Evolutionary conservation across 2,113 vertebrate genomes (phyloP).

Genomic region (Melanotaenia duboulayi): DNA sequence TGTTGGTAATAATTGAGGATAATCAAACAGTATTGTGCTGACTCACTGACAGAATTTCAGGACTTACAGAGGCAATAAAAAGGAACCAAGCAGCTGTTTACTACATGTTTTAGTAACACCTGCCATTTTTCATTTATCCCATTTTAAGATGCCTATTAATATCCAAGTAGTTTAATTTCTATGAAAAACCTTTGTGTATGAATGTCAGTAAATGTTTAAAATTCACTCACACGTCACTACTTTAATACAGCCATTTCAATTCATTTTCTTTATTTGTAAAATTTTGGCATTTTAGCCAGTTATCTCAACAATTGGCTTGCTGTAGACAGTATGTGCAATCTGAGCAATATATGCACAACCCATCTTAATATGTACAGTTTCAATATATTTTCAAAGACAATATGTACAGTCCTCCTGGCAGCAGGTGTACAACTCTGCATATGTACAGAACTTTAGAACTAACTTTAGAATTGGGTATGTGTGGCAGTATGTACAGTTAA

Average conservation of each 20-base stretch:
- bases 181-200: background rate
- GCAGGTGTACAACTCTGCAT: constrained; percentile 20
- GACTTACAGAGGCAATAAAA: background rate
- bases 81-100: background rate
- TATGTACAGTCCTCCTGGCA: constrained; percentile 56
- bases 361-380: constrained; percentile 67
- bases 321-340: constrained; percentile 74
- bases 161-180: background rate
- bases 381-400: constrained; percentile 57
- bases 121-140: no score
- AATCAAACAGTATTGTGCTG: background rate
- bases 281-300: constrained; percentile 70
- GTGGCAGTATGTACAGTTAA: constrained; percentile 49
- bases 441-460: constrained; percentile 34
- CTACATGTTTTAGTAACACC: background rate
- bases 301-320: constrained; percentile 49
- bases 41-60: background rate
- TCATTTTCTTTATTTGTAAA: constrained; percentile 74
- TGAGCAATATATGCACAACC: constrained; percentile 62
- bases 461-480: constrained; percentile 18
- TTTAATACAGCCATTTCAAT: background rate
- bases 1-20: no score
- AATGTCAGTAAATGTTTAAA: background rate
- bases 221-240: background rate
- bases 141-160: background rate